Evolutionary conservation across 2,797 vertebrate genomes (phyloP), one percentile per base, ranked within the genome.

Genomic region (Garrulus glandarius): DNA sequence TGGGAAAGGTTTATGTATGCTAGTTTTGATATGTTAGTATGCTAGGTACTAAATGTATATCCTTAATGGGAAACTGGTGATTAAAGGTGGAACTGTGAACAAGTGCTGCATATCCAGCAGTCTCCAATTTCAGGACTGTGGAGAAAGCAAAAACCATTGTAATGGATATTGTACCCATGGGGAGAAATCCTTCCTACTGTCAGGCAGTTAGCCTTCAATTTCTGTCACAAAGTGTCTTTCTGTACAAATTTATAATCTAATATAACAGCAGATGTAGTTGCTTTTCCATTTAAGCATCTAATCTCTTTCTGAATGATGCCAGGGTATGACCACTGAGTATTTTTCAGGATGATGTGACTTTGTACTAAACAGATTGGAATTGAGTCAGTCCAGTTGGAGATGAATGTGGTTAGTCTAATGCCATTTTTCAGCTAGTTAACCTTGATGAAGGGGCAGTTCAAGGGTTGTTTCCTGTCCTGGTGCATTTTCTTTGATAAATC

Each of bases 181-280:
- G 75, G 77, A 91, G 60, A 84, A 90, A 75, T 93, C 22, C n/a
- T 84, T 83, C 55, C 34, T 69, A 17, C 61, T 75, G 18, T 44
- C 34, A 69, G 74, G 59, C 59, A 72, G 70, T 92, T 94, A 70
- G 47, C 75, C 94, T 84, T 91, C 90, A 43, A 52, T 92, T 95
- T 78, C 74, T 91, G 78, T 80, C 75, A 76, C 39, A 59, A 27
- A 64, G 18, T 82, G 43, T 63, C 78, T 78, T 91, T 91, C 59
- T 67, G 41, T 47, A 84, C 41, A 84, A 83, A 86, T 90, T 65
- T 60, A 52, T 93, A 82, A 82, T 84, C 36, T 65, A 88, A 75
- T 92, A 90, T 78, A 77, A 65, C 32, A 82, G 52, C 37, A 82
- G 60, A 70, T 87, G 39, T 9, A 74, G 50, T 52, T 94, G n/a